Evolutionary conservation across 2,888 invertebrate species (phyloP), one percentile per base, ranked within the genome.

Genomic region (Tortrix viridana): DNA sequence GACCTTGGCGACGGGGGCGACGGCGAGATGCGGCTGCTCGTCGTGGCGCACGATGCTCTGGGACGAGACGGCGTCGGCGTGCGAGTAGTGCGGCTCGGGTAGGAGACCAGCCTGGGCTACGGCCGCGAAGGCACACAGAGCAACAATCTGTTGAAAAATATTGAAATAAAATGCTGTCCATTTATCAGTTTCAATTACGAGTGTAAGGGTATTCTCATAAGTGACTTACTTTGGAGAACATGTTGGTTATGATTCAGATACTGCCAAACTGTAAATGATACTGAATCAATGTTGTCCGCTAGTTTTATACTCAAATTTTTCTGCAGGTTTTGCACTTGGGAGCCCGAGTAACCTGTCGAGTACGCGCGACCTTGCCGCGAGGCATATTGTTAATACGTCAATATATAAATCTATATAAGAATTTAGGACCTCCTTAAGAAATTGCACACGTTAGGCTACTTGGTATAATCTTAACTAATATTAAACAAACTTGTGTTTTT

Each of bases 41-140:
- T 83, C 85, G 74, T 82, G 85, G 60, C 86, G 84, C 16, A 86
- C 80, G 68, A 85, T 82, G 76, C 77, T 85, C 68, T 87, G 87
- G 22, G 86, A 86, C 38, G 88, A 89, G 50, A 88, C 83, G 9
- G 86, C 84, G 32, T 71, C 76, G 6, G 86, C 82, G 6, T 78
- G 64, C 5, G 85, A 83, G 74, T 85, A 85, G 73, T 88, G 86
- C 19, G 93, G 74, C 56, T 76, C 77, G 16, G 84, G 72, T 69
- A 87, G 66, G 20, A 88, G 80, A 61, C 85, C 86, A 7, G 86
- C 87, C 69, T 83, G 77, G 65, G 82, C 75, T 48, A 79, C 85
- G 4, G 85, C 85, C 74, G 81, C 76, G 38, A 86, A 65, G 20
- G 83, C 81, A 69, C 81, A 84, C 18, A 88, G 70, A 18, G 76